Percentiles rank a stretch among this genome's conserved stretches.
phyloP scores from a whole-genome alignment of 2,797 vertebrate species.

The Lacerta agilis region DNA sequence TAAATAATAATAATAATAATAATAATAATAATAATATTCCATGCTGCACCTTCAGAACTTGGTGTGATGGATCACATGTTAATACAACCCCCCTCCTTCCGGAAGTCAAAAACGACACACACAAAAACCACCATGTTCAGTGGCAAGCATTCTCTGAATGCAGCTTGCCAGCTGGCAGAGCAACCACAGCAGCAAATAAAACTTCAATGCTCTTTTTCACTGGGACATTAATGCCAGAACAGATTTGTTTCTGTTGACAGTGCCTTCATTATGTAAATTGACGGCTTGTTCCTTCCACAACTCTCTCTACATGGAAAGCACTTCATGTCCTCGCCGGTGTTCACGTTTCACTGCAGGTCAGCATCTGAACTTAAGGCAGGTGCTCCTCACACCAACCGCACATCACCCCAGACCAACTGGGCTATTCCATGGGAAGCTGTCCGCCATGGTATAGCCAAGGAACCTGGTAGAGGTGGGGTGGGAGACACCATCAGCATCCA shows the following conservation, averaged over 20 bases:
- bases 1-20: too few species aligned
- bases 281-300: constrained; percentile 2
- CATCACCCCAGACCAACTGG: neutral
- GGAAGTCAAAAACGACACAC: constrained; percentile 12
- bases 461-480: too few species aligned
- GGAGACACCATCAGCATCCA: neutral
- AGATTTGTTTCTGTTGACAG: neutral
- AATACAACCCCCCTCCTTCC: accelerated
- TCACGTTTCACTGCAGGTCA: neutral
- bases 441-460: neutral
- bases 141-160: neutral
- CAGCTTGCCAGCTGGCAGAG: constrained; percentile 27
- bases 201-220: constrained; percentile 11
- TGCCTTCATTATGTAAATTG: neutral
- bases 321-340: neutral
- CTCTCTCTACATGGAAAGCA: neutral
- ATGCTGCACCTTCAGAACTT: neutral
- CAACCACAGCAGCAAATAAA: constrained; percentile 38
- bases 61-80: neutral
- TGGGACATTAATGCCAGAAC: constrained; percentile 33
- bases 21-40: too few species aligned
- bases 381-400: neutral
- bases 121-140: constrained; percentile 3
- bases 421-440: neutral
- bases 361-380: neutral